A percentile compares a stretch with the other conserved stretches of the same genome.
Evolutionary conservation across 2,888 invertebrate species (phyloP).

Genomic region (Drosophila dives): DNA sequence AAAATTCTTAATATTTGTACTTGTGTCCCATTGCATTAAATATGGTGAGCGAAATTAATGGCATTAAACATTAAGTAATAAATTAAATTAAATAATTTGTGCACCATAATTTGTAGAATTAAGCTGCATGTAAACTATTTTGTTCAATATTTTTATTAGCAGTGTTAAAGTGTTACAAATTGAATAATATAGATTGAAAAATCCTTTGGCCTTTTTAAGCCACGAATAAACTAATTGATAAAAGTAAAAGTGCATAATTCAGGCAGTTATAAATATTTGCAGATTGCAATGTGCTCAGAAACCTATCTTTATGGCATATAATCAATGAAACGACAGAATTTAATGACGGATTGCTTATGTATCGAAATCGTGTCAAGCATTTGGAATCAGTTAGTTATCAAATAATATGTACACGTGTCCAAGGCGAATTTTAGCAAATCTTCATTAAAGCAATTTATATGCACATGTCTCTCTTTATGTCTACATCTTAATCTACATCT

Average conservation of each 20-base stretch:
- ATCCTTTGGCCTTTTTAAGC: not conserved
- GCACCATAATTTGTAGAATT: not conserved
- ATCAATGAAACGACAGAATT: conserved; percentile 30
- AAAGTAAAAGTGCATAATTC: conserved; percentile 38
- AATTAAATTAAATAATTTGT: not conserved
- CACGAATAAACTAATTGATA: conserved; percentile 47
- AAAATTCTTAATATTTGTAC: not conserved
- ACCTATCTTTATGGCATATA: not conserved
- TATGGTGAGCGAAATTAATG: conserved; percentile 9
- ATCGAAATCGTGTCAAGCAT: conserved; percentile 17
- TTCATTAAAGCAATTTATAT: conserved; percentile 73
- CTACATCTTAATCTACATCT: not conserved
- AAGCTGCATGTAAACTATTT: not conserved
- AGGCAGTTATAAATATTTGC: conserved; percentile 32
- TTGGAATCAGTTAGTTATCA: conserved; percentile 42
- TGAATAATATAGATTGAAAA: not conserved
- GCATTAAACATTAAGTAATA: not conserved
- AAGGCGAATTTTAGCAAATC: conserved; percentile 64
- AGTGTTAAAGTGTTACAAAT: not conserved
- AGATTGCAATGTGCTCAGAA: not conserved
- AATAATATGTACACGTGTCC: conserved; percentile 34
- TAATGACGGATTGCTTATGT: conserved; percentile 9
- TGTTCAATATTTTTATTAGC: not conserved
- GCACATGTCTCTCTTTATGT: conserved; percentile 46
- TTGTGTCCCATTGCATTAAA: conserved; percentile 6